Evolutionary conservation across 2,888 invertebrate genomes (phyloP).

Genomic region (Molorchus minor): DNA sequence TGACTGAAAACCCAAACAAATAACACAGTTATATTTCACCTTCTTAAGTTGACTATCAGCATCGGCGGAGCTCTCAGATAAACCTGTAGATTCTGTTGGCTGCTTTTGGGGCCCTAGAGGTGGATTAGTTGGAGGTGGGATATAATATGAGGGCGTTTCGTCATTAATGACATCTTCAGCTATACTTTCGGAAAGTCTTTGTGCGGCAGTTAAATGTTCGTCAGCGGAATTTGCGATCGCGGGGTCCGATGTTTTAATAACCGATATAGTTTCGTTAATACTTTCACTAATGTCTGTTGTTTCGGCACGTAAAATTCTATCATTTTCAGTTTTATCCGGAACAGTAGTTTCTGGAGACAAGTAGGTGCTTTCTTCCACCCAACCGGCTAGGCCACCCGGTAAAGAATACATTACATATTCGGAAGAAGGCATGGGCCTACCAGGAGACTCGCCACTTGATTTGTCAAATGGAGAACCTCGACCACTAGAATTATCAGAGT

Average conservation of each 20-base stretch:
- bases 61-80: constrained; percentile 64
- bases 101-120: constrained; percentile 55
- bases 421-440: constrained; percentile 32
- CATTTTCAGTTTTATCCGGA: background rate
- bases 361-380: constrained; percentile 84
- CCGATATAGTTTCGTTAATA: background rate
- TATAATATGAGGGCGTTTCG: constrained; percentile 32
- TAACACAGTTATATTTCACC: constrained; percentile 61
- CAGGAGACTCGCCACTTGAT: constrained; percentile 33
- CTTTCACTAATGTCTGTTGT: background rate
- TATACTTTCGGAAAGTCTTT: constrained; percentile 49
- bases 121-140: constrained; percentile 34
- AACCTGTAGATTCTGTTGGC: constrained; percentile 41
- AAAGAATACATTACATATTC: constrained; percentile 67
- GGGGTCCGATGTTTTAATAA: constrained; percentile 5
- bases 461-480: constrained; percentile 56
- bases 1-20: constrained; percentile 54
- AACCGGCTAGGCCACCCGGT: constrained; percentile 82
- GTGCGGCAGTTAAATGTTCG: constrained; percentile 44
- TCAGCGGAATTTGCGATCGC: constrained; percentile 30
- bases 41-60: constrained; percentile 54
- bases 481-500: constrained; percentile 70
- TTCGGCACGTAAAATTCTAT: background rate
- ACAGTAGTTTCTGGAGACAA: constrained; percentile 68
- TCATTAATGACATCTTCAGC: constrained; percentile 50